These are phyloP conservation scores for Psittacula derbiana DNA, from an alignment of 2,797 vertebrate species.

Conservation along the genomic window DNA sequence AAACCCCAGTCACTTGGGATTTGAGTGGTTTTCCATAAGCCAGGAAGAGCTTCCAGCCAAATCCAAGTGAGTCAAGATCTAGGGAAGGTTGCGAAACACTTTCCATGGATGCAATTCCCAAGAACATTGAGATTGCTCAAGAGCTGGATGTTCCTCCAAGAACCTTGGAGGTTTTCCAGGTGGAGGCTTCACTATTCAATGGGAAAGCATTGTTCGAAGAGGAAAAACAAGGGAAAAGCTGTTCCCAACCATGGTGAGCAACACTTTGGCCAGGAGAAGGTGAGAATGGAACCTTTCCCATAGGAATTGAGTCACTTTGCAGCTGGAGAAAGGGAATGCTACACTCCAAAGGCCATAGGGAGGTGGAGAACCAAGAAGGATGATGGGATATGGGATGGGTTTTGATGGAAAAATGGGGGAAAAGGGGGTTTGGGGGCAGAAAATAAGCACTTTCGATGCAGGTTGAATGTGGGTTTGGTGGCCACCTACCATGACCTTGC, in stretches of 20 bases:
- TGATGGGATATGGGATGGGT: background rate
- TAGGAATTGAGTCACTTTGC: background rate
- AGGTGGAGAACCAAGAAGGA: background rate
- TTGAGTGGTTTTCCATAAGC: background rate
- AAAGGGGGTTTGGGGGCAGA: fast-evolving
- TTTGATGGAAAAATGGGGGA: background rate
- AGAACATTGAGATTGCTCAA: background rate
- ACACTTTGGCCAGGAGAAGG: background rate
- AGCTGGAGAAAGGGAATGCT: background rate
- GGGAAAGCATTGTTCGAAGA: background rate
- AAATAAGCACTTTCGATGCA: background rate
- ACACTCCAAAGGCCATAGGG: background rate
- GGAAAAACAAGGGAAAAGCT: background rate
- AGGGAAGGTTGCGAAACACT: background rate
- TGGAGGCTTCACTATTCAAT: fast-evolving
- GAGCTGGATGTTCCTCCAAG: background rate
- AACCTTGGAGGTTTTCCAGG: background rate
- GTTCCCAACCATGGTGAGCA: background rate
- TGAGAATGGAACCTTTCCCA: background rate
- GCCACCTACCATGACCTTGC: conserved; percentile 37
- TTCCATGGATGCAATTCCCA: background rate
- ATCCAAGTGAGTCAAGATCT: background rate
- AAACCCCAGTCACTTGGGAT: background rate
- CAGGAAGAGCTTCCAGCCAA: background rate
- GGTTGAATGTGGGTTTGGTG: fast-evolving